These are phyloP conservation scores for Achatina immaculata DNA, from an alignment of 1,140 invertebrate genomes.

Conservation along the genomic window DNA sequence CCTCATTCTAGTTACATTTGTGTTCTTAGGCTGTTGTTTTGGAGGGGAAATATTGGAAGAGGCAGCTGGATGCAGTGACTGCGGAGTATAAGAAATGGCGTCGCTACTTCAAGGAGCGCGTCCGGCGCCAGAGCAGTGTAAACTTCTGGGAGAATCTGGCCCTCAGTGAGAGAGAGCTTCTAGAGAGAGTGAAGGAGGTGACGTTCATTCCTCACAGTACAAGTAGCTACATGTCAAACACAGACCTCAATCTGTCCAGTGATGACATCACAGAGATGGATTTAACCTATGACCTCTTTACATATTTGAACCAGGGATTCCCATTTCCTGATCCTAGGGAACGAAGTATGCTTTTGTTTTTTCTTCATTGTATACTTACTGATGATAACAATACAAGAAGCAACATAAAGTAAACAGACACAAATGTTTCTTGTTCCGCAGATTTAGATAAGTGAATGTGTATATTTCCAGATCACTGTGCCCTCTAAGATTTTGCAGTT, in stretches of 20 bases:
- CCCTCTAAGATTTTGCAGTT: no score
- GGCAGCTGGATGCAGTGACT: slow-evolving; percentile 94
- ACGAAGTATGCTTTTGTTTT: slow-evolving; percentile 92
- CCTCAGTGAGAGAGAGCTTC: slow-evolving; percentile 42
- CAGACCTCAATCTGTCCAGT: slow-evolving; percentile 54
- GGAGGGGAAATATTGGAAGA: slow-evolving; percentile 99
- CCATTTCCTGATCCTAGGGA: slow-evolving; percentile 96
- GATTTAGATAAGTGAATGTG: no score
- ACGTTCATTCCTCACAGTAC: slow-evolving; percentile 40
- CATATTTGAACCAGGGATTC: slow-evolving; percentile 86
- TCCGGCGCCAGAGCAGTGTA: slow-evolving; percentile 33
- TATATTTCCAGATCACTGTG: no score
- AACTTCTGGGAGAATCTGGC: slow-evolving; percentile 13
- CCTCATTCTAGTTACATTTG: no score
- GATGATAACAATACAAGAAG: no score
- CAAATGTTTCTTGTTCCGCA: no score
- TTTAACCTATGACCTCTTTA: slow-evolving; percentile 80
- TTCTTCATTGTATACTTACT: no score
- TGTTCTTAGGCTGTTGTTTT: slow-evolving; percentile 87
- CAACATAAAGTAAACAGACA: no score
- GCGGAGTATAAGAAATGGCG: slow-evolving; percentile 99
- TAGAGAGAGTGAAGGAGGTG: slow-evolving; percentile 53
- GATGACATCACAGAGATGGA: slow-evolving; percentile 78
- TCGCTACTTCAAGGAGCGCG: slow-evolving; percentile 83
- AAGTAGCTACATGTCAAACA: slow-evolving; percentile 48